Conservation (phyloP, 2,888 invertebrate genomes). For the Mesodorylaimus sp. region DNA sequence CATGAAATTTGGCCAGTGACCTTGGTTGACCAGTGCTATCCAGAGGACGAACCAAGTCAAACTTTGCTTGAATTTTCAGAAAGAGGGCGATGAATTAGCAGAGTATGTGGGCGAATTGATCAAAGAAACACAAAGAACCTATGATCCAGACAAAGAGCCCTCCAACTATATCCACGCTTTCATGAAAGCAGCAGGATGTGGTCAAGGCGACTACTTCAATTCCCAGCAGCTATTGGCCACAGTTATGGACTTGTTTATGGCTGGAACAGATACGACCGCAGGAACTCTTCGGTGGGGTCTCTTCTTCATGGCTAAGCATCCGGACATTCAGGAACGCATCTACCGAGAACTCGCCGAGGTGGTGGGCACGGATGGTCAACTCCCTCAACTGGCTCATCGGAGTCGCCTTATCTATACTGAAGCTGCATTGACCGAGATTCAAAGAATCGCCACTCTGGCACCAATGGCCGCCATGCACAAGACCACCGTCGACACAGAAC, state of each 20-base stretch:
- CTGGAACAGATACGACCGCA: slow-evolving; percentile 13
- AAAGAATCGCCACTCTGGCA: background rate
- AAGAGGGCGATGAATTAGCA: background rate
- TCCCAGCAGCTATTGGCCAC: slow-evolving; percentile 7
- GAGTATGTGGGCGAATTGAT: background rate
- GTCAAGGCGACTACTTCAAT: too few relatives aligned
- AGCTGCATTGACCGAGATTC: slow-evolving; percentile 3
- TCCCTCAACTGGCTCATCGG: background rate
- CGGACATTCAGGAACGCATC: slow-evolving; percentile 19
- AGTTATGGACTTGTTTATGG: slow-evolving; percentile 11
- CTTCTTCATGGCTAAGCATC: slow-evolving; percentile 8
- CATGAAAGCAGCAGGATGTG: slow-evolving; percentile 7
- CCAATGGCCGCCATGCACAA: background rate
- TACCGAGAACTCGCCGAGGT: slow-evolving; percentile 20
- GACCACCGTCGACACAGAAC: background rate
- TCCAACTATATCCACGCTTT: slow-evolving; percentile 11
- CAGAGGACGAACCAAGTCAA: too few relatives aligned
- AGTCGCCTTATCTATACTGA: background rate
- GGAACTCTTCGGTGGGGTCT: slow-evolving; percentile 12
- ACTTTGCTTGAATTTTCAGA: too few relatives aligned
- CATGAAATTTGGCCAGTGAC: too few relatives aligned
- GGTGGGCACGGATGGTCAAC: slow-evolving; percentile 16
- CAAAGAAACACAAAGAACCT: background rate
- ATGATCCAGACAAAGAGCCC: slow-evolving; percentile 4
- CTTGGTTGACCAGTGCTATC: too few relatives aligned